Conservation (phyloP, 2,113 vertebrate species). For the Ornithorhynchus anatinus region DNA sequence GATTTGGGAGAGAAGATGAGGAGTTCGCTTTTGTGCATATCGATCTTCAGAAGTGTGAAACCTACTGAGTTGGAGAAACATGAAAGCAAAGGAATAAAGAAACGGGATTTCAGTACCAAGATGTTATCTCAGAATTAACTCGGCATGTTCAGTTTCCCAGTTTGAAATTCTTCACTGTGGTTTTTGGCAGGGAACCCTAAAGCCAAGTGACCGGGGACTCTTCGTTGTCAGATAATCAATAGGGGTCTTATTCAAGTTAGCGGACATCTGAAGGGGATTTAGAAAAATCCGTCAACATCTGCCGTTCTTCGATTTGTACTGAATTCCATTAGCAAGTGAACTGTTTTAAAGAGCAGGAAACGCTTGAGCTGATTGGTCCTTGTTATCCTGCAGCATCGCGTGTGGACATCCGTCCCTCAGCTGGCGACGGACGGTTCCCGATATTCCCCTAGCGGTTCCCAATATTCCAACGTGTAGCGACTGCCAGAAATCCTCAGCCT, state of each 20-base stretch:
- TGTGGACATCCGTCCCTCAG: conserved; percentile 19
- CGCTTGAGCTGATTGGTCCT: conserved; percentile 39
- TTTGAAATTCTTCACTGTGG: conserved; percentile 42
- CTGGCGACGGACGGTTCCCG: conserved; percentile 9
- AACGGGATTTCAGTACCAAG: too few species aligned
- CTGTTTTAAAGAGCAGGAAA: conserved; percentile 58
- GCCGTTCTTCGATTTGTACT: conserved; percentile 50
- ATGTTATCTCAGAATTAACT: conserved; percentile 45
- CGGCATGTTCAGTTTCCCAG: conserved; percentile 29
- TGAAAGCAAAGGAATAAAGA: too few species aligned
- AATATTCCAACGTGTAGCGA: not conserved
- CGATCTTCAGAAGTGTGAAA: too few species aligned
- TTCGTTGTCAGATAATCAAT: conserved; percentile 48
- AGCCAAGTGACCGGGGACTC: conserved; percentile 23
- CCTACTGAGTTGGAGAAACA: too few species aligned
- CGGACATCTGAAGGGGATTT: conserved; percentile 57
- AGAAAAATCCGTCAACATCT: conserved; percentile 61
- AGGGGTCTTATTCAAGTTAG: conserved; percentile 56
- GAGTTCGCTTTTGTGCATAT: too few species aligned
- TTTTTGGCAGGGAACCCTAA: conserved; percentile 38
- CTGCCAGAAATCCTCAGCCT: not conserved
- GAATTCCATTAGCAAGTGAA: conserved; percentile 59
- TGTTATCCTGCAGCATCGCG: conserved; percentile 14
- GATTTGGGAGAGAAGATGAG: too few species aligned
- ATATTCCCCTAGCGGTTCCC: conserved; percentile 16